These are phyloP conservation scores for Xiphophorus birchmanni DNA, from an alignment of 2,797 vertebrate genomes.

Conservation along the genomic window DNA sequence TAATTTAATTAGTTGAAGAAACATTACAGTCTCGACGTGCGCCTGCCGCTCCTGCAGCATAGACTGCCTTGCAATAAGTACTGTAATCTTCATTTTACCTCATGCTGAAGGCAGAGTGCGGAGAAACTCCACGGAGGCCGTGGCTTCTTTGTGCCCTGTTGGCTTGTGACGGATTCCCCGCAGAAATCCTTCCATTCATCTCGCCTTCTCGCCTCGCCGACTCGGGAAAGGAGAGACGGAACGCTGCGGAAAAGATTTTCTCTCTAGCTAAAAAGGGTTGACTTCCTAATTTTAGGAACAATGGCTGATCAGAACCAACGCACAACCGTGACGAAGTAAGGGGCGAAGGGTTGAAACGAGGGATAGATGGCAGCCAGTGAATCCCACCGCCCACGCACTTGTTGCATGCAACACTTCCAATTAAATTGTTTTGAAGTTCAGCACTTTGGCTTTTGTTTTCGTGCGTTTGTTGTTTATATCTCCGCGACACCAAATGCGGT, in stretches of 20 bases:
- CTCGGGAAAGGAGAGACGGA: constrained; percentile 1
- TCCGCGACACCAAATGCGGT: constrained; percentile 49
- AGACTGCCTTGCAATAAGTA: constrained; percentile 41
- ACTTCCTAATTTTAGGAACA: constrained; percentile 6
- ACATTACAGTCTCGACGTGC: constrained; percentile 33
- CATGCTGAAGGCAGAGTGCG: constrained; percentile 12
- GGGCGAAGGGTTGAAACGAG: constrained; percentile 10
- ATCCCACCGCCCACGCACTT: constrained; percentile 49
- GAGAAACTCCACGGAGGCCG: constrained; percentile 26
- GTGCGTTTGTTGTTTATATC: constrained; percentile 40
- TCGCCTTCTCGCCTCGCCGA: constrained; percentile 8
- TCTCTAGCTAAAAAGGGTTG: neutral
- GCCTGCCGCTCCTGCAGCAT: constrained; percentile 24
- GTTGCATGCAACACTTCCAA: constrained; percentile 62
- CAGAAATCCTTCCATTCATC: constrained; percentile 20
- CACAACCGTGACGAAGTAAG: constrained; percentile 9
- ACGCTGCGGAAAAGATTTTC: neutral
- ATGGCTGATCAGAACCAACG: constrained; percentile 20
- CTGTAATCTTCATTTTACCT: constrained; percentile 19
- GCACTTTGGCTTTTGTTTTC: constrained; percentile 55
- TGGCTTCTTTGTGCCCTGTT: constrained; percentile 26
- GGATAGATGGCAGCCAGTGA: constrained; percentile 38
- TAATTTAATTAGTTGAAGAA: constrained; percentile 55
- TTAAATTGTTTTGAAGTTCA: constrained; percentile 73
- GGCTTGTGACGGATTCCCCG: constrained; percentile 23